Conservation (phyloP, 2,888 invertebrate genomes). For the Prosopocoilus inquinatus region DNA sequence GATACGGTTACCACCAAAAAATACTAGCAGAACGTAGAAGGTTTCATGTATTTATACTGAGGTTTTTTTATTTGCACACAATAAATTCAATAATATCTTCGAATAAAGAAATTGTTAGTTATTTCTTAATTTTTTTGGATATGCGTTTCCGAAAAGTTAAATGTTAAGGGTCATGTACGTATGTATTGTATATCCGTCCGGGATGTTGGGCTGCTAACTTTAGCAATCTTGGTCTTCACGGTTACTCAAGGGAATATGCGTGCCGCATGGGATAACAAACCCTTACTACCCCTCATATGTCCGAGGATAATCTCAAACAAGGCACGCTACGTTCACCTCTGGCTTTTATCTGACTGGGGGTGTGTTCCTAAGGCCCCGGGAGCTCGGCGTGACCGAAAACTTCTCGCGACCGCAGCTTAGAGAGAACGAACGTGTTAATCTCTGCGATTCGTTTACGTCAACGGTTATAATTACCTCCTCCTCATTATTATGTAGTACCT, state of each 20-base stretch:
- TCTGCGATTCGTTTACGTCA: conserved; percentile 18
- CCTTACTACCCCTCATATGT: conserved; percentile 39
- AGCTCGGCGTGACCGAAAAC: conserved; percentile 26
- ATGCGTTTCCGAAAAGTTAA: too few relatives aligned
- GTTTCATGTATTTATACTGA: too few relatives aligned
- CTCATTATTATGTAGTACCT: conserved; percentile 14
- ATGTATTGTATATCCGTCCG: conserved; percentile 33
- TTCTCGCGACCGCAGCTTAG: conserved; percentile 20
- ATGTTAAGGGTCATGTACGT: conserved; percentile 21
- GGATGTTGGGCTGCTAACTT: conserved; percentile 33
- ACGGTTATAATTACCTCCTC: conserved; percentile 20
- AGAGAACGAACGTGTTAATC: conserved; percentile 25
- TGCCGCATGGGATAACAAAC: conserved; percentile 39
- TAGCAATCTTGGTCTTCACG: conserved; percentile 33
- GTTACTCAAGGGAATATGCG: conserved; percentile 31
- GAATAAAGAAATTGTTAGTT: too few relatives aligned
- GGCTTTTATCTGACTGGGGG: conserved; percentile 3
- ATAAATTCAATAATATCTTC: too few relatives aligned
- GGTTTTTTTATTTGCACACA: too few relatives aligned
- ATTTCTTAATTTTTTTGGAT: too few relatives aligned
- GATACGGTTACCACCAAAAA: too few relatives aligned
- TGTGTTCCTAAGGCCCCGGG: too few relatives aligned
- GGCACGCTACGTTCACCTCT: conserved; percentile 30
- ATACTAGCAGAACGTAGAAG: too few relatives aligned
- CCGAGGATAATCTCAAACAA: conserved; percentile 39